Percentiles rank a stretch among this genome's conserved stretches.
Conservation (phyloP, 2,797 vertebrate species). For the Tamandua tetradactyla region DNA sequence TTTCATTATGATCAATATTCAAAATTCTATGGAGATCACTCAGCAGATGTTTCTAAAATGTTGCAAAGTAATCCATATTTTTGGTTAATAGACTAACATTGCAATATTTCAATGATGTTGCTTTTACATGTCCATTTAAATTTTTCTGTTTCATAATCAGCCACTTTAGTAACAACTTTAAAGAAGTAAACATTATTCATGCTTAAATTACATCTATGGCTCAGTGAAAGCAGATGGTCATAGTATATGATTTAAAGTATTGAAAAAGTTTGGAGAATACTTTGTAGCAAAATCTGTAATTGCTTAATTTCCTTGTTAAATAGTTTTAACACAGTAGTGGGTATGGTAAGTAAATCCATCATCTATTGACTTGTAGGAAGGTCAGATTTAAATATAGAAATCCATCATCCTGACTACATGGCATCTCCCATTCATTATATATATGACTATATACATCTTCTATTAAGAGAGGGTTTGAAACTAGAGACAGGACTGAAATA, state of each 20-base stretch:
- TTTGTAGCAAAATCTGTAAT: background rate
- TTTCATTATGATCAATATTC: background rate
- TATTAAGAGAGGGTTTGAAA: background rate
- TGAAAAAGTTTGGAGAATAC: background rate
- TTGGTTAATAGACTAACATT: background rate
- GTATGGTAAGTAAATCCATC: background rate
- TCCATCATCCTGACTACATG: background rate
- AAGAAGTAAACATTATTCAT: background rate
- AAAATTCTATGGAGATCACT: background rate
- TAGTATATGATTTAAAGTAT: background rate
- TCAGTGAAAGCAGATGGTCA: background rate
- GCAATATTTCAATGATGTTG: background rate
- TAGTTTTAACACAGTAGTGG: background rate
- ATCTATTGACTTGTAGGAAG: background rate
- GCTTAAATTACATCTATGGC: background rate
- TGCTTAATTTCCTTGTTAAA: background rate
- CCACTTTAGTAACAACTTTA: background rate
- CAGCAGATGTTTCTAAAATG: background rate
- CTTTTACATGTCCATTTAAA: background rate
- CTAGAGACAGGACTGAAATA: background rate
- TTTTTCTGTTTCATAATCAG: background rate
- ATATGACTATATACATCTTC: too few species aligned
- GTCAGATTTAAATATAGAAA: background rate
- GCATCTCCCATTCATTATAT: too few species aligned
- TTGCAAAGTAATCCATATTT: background rate